Percentiles rank a stretch among this genome's conserved stretches.
Conservation (phyloP, 2,888 invertebrate species). For the Lasius platythorax region DNA sequence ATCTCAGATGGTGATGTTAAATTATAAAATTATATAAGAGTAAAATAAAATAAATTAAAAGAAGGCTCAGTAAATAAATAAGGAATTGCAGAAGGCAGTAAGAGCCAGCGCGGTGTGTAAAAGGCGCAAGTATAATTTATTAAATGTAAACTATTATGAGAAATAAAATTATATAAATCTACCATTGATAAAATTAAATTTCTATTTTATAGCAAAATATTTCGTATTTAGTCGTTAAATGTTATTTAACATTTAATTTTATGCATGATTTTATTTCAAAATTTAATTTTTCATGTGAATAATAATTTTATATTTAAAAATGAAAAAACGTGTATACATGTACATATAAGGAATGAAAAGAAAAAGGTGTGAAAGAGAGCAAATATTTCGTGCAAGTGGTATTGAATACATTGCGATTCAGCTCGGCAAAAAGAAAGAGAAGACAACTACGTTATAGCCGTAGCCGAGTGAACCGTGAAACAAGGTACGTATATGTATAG, state of each 20-base stretch:
- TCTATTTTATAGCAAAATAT: background rate
- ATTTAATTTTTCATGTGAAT: background rate
- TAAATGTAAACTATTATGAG: no score
- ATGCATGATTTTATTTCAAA: background rate
- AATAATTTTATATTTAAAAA: background rate
- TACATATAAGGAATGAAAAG: background rate
- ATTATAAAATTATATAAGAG: background rate
- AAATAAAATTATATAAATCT: no score
- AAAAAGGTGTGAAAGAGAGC: background rate
- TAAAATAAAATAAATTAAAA: no score
- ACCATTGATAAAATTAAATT: background rate
- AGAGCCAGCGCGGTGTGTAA: no score
- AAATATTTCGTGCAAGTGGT: background rate
- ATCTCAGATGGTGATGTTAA: background rate
- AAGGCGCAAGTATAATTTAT: no score
- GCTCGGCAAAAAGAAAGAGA: background rate
- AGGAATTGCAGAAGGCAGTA: no score
- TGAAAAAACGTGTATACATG: background rate
- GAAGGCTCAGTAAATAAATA: no score
- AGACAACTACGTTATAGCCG: constrained; percentile 7
- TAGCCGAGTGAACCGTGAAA: constrained; percentile 7
- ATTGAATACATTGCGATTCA: background rate
- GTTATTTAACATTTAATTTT: background rate
- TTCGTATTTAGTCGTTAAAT: background rate
- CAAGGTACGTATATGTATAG: background rate